Evolutionary conservation across 1,140 invertebrate species (phyloP).

Genomic region (Lucilia sericata): DNA sequence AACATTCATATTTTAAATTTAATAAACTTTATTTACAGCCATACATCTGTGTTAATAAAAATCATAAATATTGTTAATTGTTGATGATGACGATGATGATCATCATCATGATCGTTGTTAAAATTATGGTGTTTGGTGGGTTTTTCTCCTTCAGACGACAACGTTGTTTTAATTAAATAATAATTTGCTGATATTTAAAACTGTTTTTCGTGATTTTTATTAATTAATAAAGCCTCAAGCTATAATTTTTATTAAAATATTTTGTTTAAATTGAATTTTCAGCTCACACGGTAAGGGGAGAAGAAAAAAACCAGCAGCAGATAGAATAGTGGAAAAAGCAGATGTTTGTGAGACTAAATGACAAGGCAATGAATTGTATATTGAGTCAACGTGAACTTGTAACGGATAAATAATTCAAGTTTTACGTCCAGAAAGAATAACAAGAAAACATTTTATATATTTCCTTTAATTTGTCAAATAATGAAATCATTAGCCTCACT

Average conservation of each 20-base stretch:
- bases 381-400: too few species aligned
- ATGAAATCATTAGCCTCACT: too few species aligned
- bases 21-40: too few species aligned
- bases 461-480: too few species aligned
- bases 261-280: neutral
- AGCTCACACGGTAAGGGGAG: neutral
- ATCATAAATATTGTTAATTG: neutral
- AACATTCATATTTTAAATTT: too few species aligned
- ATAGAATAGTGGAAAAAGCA: too few species aligned
- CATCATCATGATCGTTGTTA: neutral
- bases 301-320: neutral
- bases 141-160: neutral
- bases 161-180: slow-evolving; percentile 20
- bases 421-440: too few species aligned
- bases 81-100: neutral
- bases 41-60: neutral
- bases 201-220: neutral
- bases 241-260: slow-evolving; percentile 16
- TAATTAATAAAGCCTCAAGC: slow-evolving; percentile 7
- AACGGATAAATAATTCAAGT: too few species aligned
- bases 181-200: slow-evolving; percentile 18
- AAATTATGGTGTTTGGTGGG: neutral
- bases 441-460: too few species aligned
- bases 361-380: too few species aligned
- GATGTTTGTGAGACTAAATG: too few species aligned